Percentiles rank a stretch among this genome's conserved stretches.
These are phyloP conservation scores for Melanostoma scalare DNA, from an alignment of 2,888 invertebrate species.

Conservation along the genomic window DNA sequence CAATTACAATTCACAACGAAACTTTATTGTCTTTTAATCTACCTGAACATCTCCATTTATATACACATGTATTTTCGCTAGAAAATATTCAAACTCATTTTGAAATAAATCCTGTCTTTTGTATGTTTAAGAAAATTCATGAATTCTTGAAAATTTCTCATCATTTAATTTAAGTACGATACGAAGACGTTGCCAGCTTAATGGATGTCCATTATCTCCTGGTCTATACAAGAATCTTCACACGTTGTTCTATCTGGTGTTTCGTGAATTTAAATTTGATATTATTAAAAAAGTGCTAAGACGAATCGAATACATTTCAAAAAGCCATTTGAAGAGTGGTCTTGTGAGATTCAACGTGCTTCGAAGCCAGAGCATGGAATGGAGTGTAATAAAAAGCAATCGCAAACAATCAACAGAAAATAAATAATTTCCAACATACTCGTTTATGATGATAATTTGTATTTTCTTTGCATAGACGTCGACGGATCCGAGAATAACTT, in stretches of 20 bases:
- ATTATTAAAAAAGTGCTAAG: conserved; percentile 12
- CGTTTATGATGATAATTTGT: conserved; percentile 46
- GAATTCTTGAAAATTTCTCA: conserved; percentile 25
- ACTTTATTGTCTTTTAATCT: too few relatives aligned
- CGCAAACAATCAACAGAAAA: conserved; percentile 17
- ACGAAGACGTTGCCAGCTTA: conserved; percentile 28
- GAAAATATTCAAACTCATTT: background rate
- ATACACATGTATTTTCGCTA: background rate
- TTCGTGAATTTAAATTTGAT: conserved; percentile 51
- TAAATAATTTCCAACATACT: conserved; percentile 23
- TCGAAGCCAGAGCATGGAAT: conserved; percentile 12
- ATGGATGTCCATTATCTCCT: conserved; percentile 41
- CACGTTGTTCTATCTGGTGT: conserved; percentile 4
- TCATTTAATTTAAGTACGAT: conserved; percentile 30
- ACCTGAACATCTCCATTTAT: too few relatives aligned
- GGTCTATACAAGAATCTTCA: conserved; percentile 22
- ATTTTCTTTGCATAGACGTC: conserved; percentile 29
- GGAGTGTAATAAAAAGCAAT: conserved; percentile 2
- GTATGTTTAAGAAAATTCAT: background rate
- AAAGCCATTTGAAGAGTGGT: conserved; percentile 9
- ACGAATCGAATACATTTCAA: conserved; percentile 45
- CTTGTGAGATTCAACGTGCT: conserved; percentile 23
- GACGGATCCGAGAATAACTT: conserved; percentile 29
- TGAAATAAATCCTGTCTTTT: too few relatives aligned
- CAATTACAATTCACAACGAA: too few relatives aligned